phyloP scores from a whole-genome alignment of 2,888 invertebrate species.

The Ametastegia equiseti region DNA sequence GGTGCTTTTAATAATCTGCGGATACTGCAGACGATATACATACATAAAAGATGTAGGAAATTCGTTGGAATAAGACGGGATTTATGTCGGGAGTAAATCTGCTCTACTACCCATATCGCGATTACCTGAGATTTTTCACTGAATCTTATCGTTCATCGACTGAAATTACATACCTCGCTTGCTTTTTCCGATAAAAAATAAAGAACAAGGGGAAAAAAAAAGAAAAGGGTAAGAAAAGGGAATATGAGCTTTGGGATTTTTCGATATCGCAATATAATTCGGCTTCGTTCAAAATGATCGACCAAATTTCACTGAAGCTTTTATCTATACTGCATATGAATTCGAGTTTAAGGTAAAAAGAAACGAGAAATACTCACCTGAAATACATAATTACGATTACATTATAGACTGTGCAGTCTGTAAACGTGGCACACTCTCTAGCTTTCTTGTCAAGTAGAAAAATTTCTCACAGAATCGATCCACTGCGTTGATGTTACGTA shows the following conservation, averaged over 20 bases:
- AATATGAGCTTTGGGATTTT: neutral
- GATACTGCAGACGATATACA: neutral
- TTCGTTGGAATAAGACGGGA: neutral
- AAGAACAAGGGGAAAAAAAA: neutral
- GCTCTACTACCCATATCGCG: no score
- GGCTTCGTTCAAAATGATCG: neutral
- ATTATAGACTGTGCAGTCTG: no score
- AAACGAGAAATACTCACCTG: no score
- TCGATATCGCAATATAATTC: neutral
- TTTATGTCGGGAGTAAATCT: neutral
- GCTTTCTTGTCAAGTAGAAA: neutral
- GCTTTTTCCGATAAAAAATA: neutral
- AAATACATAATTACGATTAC: no score
- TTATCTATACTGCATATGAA: no score
- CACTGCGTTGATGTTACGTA: neutral
- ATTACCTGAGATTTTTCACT: constrained; percentile 7
- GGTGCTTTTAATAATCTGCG: neutral
- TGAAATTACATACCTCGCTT: constrained; percentile 6
- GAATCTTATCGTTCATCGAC: neutral
- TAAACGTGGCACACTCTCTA: no score
- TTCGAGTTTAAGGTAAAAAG: no score
- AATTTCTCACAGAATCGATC: constrained; percentile 19
- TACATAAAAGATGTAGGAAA: neutral
- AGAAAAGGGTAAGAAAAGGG: neutral
- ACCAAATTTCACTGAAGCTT: no score